A percentile compares a stretch with the other conserved stretches of the same genome.
Conservation (phyloP, 2,797 vertebrate species). For the Coendou prehensilis region DNA sequence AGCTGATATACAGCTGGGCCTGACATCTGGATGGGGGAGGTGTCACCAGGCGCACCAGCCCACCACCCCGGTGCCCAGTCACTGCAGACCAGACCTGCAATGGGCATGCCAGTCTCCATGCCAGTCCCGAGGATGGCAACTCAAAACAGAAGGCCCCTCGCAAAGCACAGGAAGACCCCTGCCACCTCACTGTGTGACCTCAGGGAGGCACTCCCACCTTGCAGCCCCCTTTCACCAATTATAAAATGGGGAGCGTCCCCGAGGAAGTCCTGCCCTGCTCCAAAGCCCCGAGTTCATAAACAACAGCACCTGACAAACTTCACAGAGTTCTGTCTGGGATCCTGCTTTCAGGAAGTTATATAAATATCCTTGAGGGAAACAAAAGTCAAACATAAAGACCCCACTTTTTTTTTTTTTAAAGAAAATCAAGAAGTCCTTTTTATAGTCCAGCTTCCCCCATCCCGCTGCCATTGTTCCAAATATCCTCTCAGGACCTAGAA, state of each 20-base stretch:
- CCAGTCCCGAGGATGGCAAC: neutral
- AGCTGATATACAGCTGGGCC: neutral
- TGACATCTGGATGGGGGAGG: neutral
- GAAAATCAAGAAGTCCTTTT: constrained; percentile 76
- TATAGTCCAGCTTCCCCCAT: constrained; percentile 74
- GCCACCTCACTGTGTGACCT: neutral
- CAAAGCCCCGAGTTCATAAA: neutral
- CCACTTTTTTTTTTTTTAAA: constrained; percentile 56
- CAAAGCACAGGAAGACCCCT: neutral
- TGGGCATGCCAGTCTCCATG: neutral
- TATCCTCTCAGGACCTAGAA: constrained; percentile 81
- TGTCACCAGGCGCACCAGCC: neutral
- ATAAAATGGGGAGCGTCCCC: neutral
- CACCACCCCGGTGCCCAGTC: neutral
- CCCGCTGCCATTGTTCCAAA: constrained; percentile 80
- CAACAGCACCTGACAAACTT: constrained; percentile 37
- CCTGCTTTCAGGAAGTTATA: constrained; percentile 71
- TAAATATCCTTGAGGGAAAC: constrained; percentile 83
- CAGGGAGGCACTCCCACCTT: neutral
- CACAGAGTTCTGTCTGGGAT: neutral
- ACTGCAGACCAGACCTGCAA: neutral
- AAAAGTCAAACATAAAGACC: constrained; percentile 76
- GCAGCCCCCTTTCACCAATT: neutral
- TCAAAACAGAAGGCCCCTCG: neutral
- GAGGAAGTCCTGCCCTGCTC: neutral